Evolutionary conservation across 2,888 invertebrate genomes (phyloP), one percentile per base, ranked within the genome.

Genomic region (Phragmatobia fuliginosa): DNA sequence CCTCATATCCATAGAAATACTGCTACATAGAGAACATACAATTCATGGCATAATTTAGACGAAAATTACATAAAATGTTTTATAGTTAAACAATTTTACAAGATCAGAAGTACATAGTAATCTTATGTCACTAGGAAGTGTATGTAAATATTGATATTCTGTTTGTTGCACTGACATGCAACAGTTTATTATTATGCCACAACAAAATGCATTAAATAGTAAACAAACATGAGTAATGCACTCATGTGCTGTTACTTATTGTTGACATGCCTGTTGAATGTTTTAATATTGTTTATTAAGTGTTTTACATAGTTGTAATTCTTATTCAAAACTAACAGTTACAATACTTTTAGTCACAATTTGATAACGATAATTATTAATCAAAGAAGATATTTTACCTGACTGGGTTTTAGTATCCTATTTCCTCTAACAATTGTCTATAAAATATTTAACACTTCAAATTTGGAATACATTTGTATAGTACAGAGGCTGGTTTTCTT

Each of bases 191-290:
- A 86, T 90, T 89, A 87, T 89, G 88, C 88, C 85, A 90, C 86
- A 90, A 90, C 91, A 89, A 89, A 88, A 85, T 91, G 87, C 88
- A 90, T 86, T 88, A 84, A 88, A 89, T 92, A 91, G 90, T 94
- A 93, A 92, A 93, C 92, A 94, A 88, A 86, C 85, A 88, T 90
- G 87, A 89, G 86, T 91, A 89, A 91, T 86, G 82, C 83, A 84
- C 78, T 83, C 66, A 64, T 82, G 75, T 80, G 72, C 77, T 77
- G 75, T 74, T 78, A 76, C 79, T 70, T 74, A 71, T 71, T 78
- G 77, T 80, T 84, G 83, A 81, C 83, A 83, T 79, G 70, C 76
- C 75, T 78, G 76, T 79, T 77, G 65, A 79, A 75, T 79, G 71
- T 75, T 75, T 72, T 78, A 77, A 63, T 73, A 74, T 67, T 61